Evolutionary conservation across 2,888 invertebrate genomes (phyloP), one percentile per base, ranked within the genome.

Genomic region (Cantharis rufa): DNA sequence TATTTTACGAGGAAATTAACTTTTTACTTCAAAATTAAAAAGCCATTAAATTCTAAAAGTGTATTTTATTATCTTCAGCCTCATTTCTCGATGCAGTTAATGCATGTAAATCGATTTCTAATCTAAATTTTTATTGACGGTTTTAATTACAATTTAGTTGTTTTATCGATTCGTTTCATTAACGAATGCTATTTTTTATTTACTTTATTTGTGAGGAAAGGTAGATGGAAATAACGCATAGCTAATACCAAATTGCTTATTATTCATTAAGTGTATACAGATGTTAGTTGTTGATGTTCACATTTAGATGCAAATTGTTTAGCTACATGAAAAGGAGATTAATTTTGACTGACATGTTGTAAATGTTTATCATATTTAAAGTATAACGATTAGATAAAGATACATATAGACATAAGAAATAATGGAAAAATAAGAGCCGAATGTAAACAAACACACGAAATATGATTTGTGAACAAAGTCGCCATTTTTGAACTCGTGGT

Each of bases 291-390:
- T 72, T 72, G 64, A 72, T 72, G 72, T 72, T 64, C 66, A 48
- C 48, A 72, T 72, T 72, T 66, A 72, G 72, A 72, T 72, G 72
- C 48, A 72, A 72, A 72, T 72, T 72, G 64, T 64, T 32, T 64
- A 64, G 21, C 62, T 71, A 72, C 64, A 72, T 72, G 72, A 72
- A 72, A 72, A 72, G 32, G 64, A 64, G 72, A 72, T 72, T 72
- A 72, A 62, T 32, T 66, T 72, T 72, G 72, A 72, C 72, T 72
- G 72, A 72, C 72, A 72, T 18, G 72, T 66, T 66, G 72, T 64
- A 72, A 72, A 66, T 66, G 72, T 72, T 72, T 64, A 64, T 72
- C 32, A 72, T 72, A 63, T 64, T 64, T 72, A 18, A 64, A 72
- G 64, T 72, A 48, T 32, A 72, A 66, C 72, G 72, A 66, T 72